Conservation (phyloP, 2,113 vertebrate genomes). For the Psettodes erumei region DNA sequence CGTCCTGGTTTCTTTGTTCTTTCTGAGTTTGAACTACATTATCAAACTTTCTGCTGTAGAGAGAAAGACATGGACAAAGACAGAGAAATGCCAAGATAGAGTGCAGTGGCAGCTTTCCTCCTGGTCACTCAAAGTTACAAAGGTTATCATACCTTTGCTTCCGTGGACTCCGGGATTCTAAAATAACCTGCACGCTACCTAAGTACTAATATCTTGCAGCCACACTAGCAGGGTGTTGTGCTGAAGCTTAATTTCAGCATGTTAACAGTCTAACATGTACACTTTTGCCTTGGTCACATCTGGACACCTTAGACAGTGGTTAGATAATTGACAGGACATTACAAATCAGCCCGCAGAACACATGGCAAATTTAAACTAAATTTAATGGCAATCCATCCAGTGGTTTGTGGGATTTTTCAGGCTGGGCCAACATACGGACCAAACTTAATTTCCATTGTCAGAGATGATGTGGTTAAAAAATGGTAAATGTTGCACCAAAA, state of each 20-base stretch:
- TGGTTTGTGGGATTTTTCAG: too few relatives aligned
- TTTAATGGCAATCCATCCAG: too few relatives aligned
- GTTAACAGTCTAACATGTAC: neutral
- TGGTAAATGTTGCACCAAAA: neutral
- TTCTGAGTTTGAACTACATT: slow-evolving; percentile 12
- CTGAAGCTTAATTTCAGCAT: neutral
- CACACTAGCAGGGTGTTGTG: neutral
- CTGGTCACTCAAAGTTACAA: neutral
- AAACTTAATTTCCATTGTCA: too few relatives aligned
- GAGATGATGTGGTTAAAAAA: neutral
- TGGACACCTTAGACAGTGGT: too few relatives aligned
- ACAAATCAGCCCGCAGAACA: too few relatives aligned
- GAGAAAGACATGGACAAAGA: neutral
- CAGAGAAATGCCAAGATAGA: neutral
- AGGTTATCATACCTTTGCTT: too few relatives aligned
- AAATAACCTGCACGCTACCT: neutral
- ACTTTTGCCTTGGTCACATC: neutral
- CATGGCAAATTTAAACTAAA: too few relatives aligned
- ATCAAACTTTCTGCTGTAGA: slow-evolving; percentile 9
- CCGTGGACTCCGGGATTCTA: too few relatives aligned
- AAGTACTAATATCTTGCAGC: neutral
- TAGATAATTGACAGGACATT: too few relatives aligned
- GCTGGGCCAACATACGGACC: too few relatives aligned
- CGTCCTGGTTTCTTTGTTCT: slow-evolving; percentile 9
- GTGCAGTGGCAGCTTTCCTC: neutral